A percentile compares a stretch with the other conserved stretches of the same genome.
Conservation (phyloP, 2,113 vertebrate genomes). For the Isichthys henryi region DNA sequence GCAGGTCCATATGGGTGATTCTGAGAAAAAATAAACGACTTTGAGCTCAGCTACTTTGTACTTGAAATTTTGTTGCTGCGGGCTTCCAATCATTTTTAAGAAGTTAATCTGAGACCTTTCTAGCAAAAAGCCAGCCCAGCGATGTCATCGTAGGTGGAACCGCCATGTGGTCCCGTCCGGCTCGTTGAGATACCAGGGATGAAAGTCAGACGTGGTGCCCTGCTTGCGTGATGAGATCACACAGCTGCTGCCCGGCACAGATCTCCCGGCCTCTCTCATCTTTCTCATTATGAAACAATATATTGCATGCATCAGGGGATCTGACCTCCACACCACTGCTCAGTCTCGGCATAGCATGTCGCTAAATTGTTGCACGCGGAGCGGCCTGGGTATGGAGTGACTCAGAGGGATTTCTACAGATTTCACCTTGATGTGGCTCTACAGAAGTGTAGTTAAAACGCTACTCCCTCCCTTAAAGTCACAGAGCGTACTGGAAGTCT, state of each 20-base stretch:
- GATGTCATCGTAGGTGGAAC: background rate
- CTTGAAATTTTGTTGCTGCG: background rate
- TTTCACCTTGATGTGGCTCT: background rate
- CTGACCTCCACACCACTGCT: background rate
- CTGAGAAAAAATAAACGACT: background rate
- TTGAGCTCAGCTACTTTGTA: background rate
- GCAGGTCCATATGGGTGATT: background rate
- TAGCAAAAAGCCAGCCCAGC: background rate
- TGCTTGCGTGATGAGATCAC: background rate
- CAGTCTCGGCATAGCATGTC: background rate
- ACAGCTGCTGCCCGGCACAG: background rate
- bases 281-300: constrained; percentile 1
- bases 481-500: background rate
- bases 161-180: background rate
- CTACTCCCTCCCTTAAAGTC: background rate
- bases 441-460: background rate
- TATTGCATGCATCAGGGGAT: background rate
- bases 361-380: background rate
- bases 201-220: background rate
- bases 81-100: background rate
- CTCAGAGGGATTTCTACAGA: background rate
- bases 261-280: background rate
- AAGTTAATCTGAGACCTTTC: background rate
- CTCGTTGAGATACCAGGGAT: background rate
- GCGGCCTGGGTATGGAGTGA: background rate